Conservation (phyloP, 1,140 invertebrate species). For the Aphelinus atriplicis region DNA sequence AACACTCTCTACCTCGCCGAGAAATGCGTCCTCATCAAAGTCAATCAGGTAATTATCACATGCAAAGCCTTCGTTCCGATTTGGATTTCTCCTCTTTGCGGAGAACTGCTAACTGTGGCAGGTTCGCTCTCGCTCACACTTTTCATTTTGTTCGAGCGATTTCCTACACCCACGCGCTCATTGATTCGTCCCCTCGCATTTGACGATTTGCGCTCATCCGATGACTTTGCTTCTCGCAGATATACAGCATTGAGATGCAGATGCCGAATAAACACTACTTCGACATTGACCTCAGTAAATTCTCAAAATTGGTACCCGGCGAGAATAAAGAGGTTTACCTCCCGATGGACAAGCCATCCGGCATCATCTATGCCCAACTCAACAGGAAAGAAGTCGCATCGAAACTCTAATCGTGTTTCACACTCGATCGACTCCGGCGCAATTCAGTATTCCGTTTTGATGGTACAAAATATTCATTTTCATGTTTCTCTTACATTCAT, state of each 20-base stretch:
- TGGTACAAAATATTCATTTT: not conserved
- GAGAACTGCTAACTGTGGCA: no score
- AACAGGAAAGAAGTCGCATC: slow-evolving; percentile 68
- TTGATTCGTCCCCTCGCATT: no score
- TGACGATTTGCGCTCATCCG: no score
- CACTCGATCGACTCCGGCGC: not conserved
- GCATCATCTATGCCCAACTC: slow-evolving; percentile 78
- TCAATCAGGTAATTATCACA: slow-evolving; percentile 66
- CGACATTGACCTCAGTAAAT: slow-evolving; percentile 77
- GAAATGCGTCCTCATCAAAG: slow-evolving; percentile 72
- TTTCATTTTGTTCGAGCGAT: no score
- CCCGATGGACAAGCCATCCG: slow-evolving; percentile 79
- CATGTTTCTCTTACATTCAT: no score
- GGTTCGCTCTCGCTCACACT: no score
- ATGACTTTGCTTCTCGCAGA: slow-evolving; percentile 62
- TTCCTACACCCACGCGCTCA: no score
- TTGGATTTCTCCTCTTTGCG: no score
- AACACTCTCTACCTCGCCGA: slow-evolving; percentile 78
- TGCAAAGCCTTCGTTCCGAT: no score
- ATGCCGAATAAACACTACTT: slow-evolving; percentile 86
- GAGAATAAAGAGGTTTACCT: slow-evolving; percentile 76
- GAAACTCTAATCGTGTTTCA: slow-evolving; percentile 59
- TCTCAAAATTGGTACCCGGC: slow-evolving; percentile 70
- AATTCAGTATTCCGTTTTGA: slow-evolving; percentile 17
- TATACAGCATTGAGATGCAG: slow-evolving; percentile 75